A percentile compares a stretch with the other conserved stretches of the same genome.
These are phyloP conservation scores for Zaprionus gabonicus DNA, from an alignment of 1,140 invertebrate species.

Conservation along the genomic window DNA sequence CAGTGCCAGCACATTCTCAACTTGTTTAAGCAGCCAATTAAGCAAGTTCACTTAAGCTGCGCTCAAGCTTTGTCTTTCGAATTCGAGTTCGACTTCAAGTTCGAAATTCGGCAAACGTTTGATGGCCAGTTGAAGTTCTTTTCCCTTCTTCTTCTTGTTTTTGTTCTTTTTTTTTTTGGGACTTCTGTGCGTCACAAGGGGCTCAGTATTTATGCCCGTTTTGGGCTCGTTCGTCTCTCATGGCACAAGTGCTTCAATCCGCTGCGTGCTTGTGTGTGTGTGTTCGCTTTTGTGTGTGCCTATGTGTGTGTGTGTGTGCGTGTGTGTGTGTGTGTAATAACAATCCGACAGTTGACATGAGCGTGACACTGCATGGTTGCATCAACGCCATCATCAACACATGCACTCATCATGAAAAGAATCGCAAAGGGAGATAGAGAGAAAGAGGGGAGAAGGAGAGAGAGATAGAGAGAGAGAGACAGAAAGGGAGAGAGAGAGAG, in stretches of 20 bases:
- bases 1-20: background rate
- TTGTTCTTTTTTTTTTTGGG: background rate
- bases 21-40: background rate
- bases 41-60: conserved; percentile 1
- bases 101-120: background rate
- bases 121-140: background rate
- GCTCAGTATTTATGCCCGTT: conserved; percentile 5
- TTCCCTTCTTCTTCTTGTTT: background rate
- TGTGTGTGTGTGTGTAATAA: conserved; percentile 52
- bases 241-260: conserved; percentile 1
- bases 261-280: background rate
- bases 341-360: conserved; percentile 74
- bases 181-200: background rate
- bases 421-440: background rate
- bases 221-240: background rate
- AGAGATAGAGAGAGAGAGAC: background rate
- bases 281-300: background rate
- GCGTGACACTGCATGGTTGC: conserved; percentile 73
- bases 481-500: background rate
- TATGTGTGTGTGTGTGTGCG: conserved; percentile 4
- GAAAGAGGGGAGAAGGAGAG: background rate
- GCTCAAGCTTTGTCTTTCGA: background rate
- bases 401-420: conserved; percentile 57
- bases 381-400: conserved; percentile 74
- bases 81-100: background rate